Percentiles rank a stretch among this genome's conserved stretches.
Conservation (phyloP, 1,140 invertebrate species). For the Hyles euphorbiae region DNA sequence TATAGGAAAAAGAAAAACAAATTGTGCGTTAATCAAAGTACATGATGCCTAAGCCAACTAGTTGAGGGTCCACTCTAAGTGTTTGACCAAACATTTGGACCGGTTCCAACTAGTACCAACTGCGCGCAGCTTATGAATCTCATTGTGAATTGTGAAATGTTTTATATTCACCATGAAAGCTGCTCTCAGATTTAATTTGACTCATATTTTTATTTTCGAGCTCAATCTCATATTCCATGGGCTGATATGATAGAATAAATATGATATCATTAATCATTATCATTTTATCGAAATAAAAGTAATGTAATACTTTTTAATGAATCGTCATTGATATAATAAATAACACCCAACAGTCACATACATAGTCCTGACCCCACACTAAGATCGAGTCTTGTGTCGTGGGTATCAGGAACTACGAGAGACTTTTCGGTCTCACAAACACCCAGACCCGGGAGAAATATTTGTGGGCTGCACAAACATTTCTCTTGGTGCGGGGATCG, state of each 20-base stretch:
- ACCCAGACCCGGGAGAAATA: too few species aligned
- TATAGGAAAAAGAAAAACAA: constrained; percentile 12
- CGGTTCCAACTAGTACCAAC: constrained; percentile 39
- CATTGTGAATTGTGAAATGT: constrained; percentile 17
- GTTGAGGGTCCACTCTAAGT: constrained; percentile 48
- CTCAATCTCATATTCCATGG: background rate
- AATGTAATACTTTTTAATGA: too few species aligned
- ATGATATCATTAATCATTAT: background rate
- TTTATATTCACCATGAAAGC: constrained; percentile 20
- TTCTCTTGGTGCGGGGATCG: too few species aligned
- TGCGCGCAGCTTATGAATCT: constrained; percentile 10
- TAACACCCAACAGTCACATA: too few species aligned
- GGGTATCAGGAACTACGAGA: too few species aligned
- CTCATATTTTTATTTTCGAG: background rate
- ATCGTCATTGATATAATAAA: too few species aligned
- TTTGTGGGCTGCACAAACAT: too few species aligned
- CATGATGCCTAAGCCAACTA: constrained; percentile 45
- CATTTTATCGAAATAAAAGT: too few species aligned
- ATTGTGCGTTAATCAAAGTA: constrained; percentile 52
- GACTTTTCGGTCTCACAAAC: too few species aligned
- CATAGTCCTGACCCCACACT: too few species aligned
- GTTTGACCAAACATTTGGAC: constrained; percentile 53
- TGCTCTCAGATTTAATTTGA: background rate
- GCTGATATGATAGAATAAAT: background rate
- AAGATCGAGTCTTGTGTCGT: too few species aligned